Conservation (phyloP, 2,888 invertebrate species). For the Allophyes oxyacanthae region DNA sequence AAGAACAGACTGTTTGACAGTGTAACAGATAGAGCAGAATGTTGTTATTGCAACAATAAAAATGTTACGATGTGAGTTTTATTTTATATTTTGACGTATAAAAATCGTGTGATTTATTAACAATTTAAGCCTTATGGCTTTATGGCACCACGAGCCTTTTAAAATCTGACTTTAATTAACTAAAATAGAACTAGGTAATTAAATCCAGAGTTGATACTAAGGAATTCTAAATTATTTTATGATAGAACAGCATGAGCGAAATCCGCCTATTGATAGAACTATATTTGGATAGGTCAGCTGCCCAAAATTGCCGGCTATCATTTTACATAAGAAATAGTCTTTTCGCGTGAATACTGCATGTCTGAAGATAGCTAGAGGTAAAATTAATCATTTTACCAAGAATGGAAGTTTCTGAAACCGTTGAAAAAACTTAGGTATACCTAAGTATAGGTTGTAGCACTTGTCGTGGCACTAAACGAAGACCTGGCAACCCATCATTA, state of each 20-base stretch:
- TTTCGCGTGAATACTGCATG: too few relatives aligned
- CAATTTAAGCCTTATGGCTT: too few relatives aligned
- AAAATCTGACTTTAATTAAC: slow-evolving; percentile 2
- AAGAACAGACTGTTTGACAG: slow-evolving; percentile 57
- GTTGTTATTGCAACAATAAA: slow-evolving; percentile 49
- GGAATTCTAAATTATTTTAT: slow-evolving; percentile 1
- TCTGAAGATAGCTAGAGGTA: too few relatives aligned
- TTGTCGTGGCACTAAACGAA: background rate
- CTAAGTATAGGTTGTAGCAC: too few relatives aligned
- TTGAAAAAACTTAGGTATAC: too few relatives aligned
- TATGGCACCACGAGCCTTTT: slow-evolving; percentile 16
- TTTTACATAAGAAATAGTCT: too few relatives aligned
- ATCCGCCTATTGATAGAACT: slow-evolving; percentile 4
- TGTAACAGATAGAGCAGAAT: slow-evolving; percentile 40
- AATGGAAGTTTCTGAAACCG: too few relatives aligned
- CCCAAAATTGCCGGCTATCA: slow-evolving; percentile 21
- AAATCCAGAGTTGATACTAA: slow-evolving; percentile 3
- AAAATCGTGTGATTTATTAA: slow-evolving; percentile 40
- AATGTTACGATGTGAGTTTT: slow-evolving; percentile 31
- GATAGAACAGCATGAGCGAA: too few relatives aligned
- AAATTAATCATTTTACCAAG: too few relatives aligned
- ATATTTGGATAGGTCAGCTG: slow-evolving; percentile 15
- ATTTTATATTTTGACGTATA: slow-evolving; percentile 31
- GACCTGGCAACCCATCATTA: slow-evolving; percentile 11
- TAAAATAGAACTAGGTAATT: slow-evolving; percentile 17